Percentiles rank a stretch among this genome's conserved stretches.
Conservation (phyloP, 2,113 vertebrate genomes). For the Calonectris borealis region DNA sequence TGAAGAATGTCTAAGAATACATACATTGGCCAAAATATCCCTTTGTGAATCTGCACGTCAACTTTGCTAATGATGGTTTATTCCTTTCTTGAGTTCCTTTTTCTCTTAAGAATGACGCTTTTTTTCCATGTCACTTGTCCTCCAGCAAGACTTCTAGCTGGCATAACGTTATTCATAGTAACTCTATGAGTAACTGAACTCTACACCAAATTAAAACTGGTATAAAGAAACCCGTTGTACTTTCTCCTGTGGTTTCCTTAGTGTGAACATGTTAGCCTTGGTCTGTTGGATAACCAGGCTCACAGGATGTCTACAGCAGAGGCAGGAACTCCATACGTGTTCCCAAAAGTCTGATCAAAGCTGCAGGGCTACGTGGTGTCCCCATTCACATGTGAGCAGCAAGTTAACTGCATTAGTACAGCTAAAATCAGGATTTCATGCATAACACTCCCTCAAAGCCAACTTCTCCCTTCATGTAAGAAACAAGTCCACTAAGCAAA, state of each 20-base stretch:
- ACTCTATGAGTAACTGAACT: not conserved
- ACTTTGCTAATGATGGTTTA: not conserved
- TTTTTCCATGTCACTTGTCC: not conserved
- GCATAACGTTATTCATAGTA: not conserved
- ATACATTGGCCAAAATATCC: not conserved
- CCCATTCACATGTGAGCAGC: not conserved
- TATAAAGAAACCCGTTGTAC: not conserved
- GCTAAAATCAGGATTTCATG: not conserved
- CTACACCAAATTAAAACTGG: not conserved
- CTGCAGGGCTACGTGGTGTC: not conserved
- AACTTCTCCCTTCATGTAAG: not conserved
- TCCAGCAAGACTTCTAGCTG: not conserved
- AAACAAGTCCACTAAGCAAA: not conserved
- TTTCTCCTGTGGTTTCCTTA: not conserved
- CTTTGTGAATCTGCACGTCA: not conserved
- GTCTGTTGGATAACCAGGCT: not conserved
- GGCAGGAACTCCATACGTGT: not conserved
- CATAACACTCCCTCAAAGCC: not conserved
- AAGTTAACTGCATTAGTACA: not conserved
- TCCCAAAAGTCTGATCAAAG: not conserved
- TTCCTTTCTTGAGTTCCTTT: not conserved
- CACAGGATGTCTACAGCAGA: not conserved
- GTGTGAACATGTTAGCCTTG: not conserved
- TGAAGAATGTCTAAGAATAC: not conserved
- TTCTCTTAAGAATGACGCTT: not conserved